A percentile compares a stretch with the other conserved stretches of the same genome.
These are phyloP conservation scores for Sebastes matsubarae DNA, from an alignment of 2,797 vertebrate species.

Conservation along the genomic window DNA sequence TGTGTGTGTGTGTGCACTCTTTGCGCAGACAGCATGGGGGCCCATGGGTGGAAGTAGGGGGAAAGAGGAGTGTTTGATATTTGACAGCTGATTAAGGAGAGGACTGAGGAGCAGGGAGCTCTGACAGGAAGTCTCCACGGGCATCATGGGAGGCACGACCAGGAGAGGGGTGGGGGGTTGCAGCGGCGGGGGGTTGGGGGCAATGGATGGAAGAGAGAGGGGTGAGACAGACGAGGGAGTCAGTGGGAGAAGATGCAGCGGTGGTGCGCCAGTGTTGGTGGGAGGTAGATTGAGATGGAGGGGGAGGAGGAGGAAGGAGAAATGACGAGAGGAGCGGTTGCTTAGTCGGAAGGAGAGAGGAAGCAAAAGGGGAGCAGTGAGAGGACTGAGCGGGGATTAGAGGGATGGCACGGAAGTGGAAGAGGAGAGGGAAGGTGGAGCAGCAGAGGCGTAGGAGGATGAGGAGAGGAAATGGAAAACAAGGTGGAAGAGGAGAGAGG, in stretches of 20 bases:
- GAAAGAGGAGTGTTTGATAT: constrained; percentile 77
- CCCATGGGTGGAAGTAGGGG: constrained; percentile 23
- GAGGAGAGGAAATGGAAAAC: constrained; percentile 59
- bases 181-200: background rate
- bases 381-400: too few relatives aligned
- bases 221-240: constrained; percentile 24
- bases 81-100: constrained; percentile 85
- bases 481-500: constrained; percentile 63
- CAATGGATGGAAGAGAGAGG: background rate
- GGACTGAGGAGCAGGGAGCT: constrained; percentile 76
- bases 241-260: constrained; percentile 11
- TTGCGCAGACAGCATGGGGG: constrained; percentile 17
- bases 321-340: constrained; percentile 7
- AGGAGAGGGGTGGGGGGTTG: constrained; percentile 12
- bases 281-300: constrained; percentile 29
- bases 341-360: constrained; percentile 3
- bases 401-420: background rate
- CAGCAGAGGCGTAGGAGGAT: constrained; percentile 25
- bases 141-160: constrained; percentile 62
- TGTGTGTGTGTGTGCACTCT: background rate
- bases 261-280: background rate
- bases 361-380: constrained; percentile 6
- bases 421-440: background rate
- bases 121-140: constrained; percentile 79
- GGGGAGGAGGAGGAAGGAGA: background rate